Evolutionary conservation across 2,113 vertebrate genomes (phyloP).

Genomic region (Ifrita kowaldi): DNA sequence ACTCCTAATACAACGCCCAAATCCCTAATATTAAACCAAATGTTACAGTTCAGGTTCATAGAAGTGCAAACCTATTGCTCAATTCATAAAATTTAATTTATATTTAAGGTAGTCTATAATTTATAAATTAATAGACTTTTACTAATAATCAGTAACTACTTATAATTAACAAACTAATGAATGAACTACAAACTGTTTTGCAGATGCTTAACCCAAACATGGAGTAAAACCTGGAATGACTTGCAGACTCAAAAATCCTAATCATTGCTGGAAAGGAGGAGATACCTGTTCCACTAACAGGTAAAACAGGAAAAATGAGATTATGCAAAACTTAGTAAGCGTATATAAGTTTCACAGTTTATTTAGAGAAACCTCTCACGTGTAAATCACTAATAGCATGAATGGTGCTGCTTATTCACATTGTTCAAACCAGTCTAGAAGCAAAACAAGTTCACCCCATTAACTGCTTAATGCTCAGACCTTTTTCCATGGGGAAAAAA

Average conservation of each 20-base stretch:
- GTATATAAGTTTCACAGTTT: background rate
- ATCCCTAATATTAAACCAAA: background rate
- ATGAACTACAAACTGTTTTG: background rate
- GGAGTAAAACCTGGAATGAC: background rate
- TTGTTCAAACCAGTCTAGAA: background rate
- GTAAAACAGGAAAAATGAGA: background rate
- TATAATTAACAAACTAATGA: background rate
- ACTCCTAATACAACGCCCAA: background rate
- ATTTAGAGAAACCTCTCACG: background rate
- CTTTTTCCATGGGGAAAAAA: background rate
- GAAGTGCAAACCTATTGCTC: background rate
- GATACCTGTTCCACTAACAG: background rate
- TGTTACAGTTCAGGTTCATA: background rate
- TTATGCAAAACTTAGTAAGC: background rate
- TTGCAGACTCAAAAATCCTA: background rate
- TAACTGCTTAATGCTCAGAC: background rate
- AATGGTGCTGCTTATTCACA: background rate
- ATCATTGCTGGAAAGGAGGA: background rate
- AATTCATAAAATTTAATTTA: background rate
- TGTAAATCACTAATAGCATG: background rate
- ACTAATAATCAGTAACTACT: background rate
- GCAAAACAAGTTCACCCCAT: background rate
- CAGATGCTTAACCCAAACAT: background rate
- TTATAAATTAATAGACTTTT: background rate
- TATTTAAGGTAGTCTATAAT: background rate